A percentile compares a stretch with the other conserved stretches of the same genome.
phyloP scores from a whole-genome alignment of 92 coral and sea anemone genomes.

The Zoanthus sociatus region DNA sequence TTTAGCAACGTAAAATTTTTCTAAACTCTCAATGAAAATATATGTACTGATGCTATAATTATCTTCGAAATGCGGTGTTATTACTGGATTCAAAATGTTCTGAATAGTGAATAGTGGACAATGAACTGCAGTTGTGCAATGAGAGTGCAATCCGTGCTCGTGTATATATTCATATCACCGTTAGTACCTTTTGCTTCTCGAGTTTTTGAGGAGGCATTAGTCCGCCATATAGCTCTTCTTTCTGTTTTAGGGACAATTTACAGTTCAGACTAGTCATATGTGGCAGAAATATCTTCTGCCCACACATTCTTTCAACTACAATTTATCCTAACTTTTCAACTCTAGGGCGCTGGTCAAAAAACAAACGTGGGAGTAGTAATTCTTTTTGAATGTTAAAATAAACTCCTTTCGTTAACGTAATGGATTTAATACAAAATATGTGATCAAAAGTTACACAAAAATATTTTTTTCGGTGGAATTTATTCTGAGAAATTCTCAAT shows the following conservation, averaged over 20 bases:
- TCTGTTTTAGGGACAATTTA: conserved; percentile 50
- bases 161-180: not conserved
- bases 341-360: too few relatives aligned
- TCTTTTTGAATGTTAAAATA: too few relatives aligned
- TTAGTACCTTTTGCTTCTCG: conserved; percentile 44
- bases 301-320: not conserved
- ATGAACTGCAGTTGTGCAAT: conserved; percentile 21
- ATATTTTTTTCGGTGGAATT: too few relatives aligned
- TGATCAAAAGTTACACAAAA: too few relatives aligned
- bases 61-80: too few relatives aligned
- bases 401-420: too few relatives aligned
- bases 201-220: conserved; percentile 40
- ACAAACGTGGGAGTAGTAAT: too few relatives aligned
- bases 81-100: not conserved
- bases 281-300: not conserved
- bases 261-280: not conserved
- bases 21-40: too few relatives aligned
- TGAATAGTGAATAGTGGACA: not conserved
- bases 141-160: not conserved
- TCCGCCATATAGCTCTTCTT: conserved; percentile 52
- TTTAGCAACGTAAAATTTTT: not conserved
- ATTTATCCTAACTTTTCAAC: not conserved
- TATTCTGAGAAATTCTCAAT: too few relatives aligned
- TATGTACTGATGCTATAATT: too few relatives aligned
- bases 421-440: too few relatives aligned